These are phyloP conservation scores for Macrotis lagotis DNA, from an alignment of 2,113 vertebrate genomes.

Conservation along the genomic window DNA sequence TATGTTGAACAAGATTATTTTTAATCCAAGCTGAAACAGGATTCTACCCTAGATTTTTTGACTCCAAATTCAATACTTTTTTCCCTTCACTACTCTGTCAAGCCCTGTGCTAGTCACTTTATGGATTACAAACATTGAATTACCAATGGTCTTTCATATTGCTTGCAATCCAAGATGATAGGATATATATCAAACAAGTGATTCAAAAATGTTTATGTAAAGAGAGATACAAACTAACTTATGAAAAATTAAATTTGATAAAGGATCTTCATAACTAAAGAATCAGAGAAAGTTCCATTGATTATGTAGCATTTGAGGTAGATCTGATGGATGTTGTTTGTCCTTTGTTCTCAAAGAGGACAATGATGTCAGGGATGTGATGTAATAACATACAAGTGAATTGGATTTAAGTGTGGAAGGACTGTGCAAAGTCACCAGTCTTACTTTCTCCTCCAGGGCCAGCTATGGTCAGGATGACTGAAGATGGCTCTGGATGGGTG, in stretches of 20 bases:
- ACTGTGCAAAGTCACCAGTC: too few relatives aligned
- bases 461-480: too few relatives aligned
- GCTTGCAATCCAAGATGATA: neutral
- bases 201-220: neutral
- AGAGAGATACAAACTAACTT: neutral
- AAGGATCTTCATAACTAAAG: neutral
- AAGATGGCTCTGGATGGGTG: too few relatives aligned
- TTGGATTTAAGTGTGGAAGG: too few relatives aligned
- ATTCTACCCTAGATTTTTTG: neutral
- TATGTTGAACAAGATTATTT: neutral
- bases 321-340: too few relatives aligned
- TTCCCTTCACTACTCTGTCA: neutral
- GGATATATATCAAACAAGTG: neutral
- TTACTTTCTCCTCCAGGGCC: too few relatives aligned
- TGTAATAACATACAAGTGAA: too few relatives aligned
- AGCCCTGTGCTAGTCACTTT: neutral
- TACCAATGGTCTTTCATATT: neutral
- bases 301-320: neutral
- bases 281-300: neutral
- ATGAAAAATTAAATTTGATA: neutral
- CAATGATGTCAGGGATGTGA: too few relatives aligned
- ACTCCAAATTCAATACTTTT: neutral
- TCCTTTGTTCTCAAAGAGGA: too few relatives aligned
- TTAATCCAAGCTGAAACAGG: neutral
- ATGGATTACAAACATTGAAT: neutral